These are phyloP conservation scores for Nomada hirtipes DNA, from an alignment of 2,888 invertebrate species.

Conservation along the genomic window DNA sequence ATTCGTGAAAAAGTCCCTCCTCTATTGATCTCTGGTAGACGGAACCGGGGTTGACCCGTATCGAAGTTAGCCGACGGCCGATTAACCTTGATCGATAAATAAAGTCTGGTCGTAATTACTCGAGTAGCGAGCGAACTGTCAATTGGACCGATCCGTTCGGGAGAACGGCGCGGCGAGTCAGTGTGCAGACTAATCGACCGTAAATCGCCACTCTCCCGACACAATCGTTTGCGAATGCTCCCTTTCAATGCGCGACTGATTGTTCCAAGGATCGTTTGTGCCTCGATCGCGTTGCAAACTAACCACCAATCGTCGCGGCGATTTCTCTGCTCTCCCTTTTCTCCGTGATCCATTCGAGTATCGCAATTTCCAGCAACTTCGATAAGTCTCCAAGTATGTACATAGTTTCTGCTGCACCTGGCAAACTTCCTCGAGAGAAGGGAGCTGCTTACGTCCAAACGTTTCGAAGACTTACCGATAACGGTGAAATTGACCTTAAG, in stretches of 20 bases:
- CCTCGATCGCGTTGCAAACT: conserved; percentile 43
- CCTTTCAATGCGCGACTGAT: conserved; percentile 49
- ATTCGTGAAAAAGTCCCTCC: conserved; percentile 3
- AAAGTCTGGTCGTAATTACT: conserved; percentile 42
- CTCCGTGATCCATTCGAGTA: conserved; percentile 14
- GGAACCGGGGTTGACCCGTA: not conserved
- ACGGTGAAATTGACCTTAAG: conserved; percentile 91
- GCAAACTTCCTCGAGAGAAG: conserved; percentile 17
- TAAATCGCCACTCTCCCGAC: conserved; percentile 42
- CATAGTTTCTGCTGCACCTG: conserved; percentile 31
- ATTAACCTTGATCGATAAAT: conserved; percentile 42
- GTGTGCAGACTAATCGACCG: conserved; percentile 50
- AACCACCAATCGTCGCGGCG: conserved; percentile 47
- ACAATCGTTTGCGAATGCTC: conserved; percentile 32
- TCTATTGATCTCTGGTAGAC: not conserved
- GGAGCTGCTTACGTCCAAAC: not conserved
- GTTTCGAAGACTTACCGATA: conserved; percentile 86
- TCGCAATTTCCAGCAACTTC: conserved; percentile 26
- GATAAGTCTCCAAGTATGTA: conserved; percentile 35
- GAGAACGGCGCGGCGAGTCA: conserved; percentile 14
- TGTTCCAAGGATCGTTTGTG: conserved; percentile 47
- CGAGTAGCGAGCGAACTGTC: conserved; percentile 23
- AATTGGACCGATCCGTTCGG: conserved; percentile 34
- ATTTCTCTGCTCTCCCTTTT: conserved; percentile 21
- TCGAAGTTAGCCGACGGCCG: conserved; percentile 17